These are phyloP conservation scores for Arizona elegans DNA, from an alignment of 2,113 vertebrate genomes.

Conservation along the genomic window DNA sequence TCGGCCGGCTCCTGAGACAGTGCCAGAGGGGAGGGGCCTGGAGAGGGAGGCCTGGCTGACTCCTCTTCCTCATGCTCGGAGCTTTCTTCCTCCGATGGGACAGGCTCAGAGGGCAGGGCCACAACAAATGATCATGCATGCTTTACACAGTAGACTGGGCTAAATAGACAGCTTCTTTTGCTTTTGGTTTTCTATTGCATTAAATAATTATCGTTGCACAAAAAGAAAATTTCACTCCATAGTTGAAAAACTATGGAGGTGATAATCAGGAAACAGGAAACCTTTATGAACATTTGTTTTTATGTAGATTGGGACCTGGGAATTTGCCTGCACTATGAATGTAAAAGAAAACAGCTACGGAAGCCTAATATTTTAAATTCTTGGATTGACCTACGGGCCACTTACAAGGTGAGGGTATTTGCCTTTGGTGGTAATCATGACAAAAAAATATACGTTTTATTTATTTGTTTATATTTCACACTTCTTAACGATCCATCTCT, in stretches of 20 bases:
- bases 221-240: neutral
- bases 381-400: constrained; percentile 93
- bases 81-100: too few relatives aligned
- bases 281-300: constrained; percentile 21
- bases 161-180: neutral
- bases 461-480: neutral
- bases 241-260: neutral
- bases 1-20: too few relatives aligned
- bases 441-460: neutral
- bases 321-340: constrained; percentile 91
- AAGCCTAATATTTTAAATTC: constrained; percentile 85
- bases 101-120: too few relatives aligned
- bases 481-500: neutral
- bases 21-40: too few relatives aligned
- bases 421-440: neutral
- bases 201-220: neutral
- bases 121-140: too few relatives aligned
- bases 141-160: neutral
- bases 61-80: too few relatives aligned
- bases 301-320: constrained; percentile 93
- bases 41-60: too few relatives aligned
- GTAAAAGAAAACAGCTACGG: constrained; percentile 89
- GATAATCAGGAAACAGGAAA: neutral
- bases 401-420: constrained; percentile 80
- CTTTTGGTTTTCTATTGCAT: neutral